Evolutionary conservation across 92 coral and sea anemone species (phyloP), one percentile per base, ranked within the genome.

Genomic region (Phymanthus crucifer): DNA sequence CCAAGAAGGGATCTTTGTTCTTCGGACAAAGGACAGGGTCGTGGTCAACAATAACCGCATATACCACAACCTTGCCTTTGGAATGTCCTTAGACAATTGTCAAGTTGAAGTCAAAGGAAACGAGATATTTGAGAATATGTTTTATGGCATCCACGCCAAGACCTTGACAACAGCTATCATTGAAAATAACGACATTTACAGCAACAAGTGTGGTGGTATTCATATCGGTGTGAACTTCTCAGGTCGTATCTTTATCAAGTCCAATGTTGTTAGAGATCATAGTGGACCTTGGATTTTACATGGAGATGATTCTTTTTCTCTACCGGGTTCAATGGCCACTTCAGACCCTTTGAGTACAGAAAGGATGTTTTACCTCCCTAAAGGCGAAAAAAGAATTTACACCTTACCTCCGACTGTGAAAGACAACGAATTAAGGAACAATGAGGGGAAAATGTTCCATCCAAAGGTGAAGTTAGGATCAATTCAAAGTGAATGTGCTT

Each of bases 141-240:
- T 85, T 40, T 84, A 76, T 80, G 93, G 90, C 0, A 89, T 91
- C 37, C 37, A 24, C 0, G 79, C 85, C 12, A 79, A 77, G 79
- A 54, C 84, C 70, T 56, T 74, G 48, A 85, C 93, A 11, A 72
- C 83, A 61, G 87, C 80, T 1, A 45, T 19, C 38, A 54, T 91
- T 3, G 61, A 33, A 26, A 73, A 83, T 10, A 91, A 91, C 68
- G 56, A 33, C 6, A 84, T 90, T 21, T 80, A 71, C 17, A 56
- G 83, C 16, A 90, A 90, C 80, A 88, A 88, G 61, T 90, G 89
- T 72, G 91, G 94, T 19, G 94, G 94, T 0, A 78, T 90, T 56
- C 64, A 6, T 54, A 72, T 89, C 2, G 80, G 87, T 56, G 1
- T 17, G 0, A 86, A 86, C 29, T 89, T 45, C 83, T 89, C 90